A percentile compares a stretch with the other conserved stretches of the same genome.
Evolutionary conservation across 2,113 vertebrate species (phyloP).

Genomic region (Gymnorhina tibicen): DNA sequence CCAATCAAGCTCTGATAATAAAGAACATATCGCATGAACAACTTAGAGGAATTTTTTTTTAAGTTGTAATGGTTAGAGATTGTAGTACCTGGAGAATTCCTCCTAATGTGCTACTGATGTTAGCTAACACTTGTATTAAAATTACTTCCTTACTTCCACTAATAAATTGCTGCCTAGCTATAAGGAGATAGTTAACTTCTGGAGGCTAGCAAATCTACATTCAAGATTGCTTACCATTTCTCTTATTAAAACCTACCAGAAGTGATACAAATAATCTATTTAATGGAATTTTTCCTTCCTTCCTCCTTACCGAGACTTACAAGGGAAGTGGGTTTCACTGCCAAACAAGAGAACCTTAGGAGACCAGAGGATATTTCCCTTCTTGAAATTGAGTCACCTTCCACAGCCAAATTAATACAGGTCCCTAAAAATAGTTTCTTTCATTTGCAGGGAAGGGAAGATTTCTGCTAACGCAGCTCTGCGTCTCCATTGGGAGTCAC

Average conservation of each 20-base stretch:
- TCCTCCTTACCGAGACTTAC: accelerated
- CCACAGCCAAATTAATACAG: background rate
- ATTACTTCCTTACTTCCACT: background rate
- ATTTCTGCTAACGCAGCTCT: background rate
- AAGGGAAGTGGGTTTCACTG: background rate
- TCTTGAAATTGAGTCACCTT: background rate
- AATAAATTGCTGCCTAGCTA: background rate
- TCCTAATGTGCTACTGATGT: background rate
- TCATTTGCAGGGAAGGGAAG: background rate
- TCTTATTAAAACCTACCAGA: background rate
- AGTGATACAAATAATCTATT: background rate
- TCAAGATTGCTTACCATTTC: background rate
- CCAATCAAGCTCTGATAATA: background rate
- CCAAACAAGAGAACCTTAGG: no score
- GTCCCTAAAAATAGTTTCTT: background rate
- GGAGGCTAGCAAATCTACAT: background rate
- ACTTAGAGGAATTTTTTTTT: background rate
- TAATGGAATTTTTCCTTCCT: background rate
- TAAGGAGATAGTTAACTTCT: background rate
- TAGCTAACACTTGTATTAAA: background rate
- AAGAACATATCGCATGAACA: background rate
- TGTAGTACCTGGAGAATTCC: background rate
- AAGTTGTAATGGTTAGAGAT: background rate
- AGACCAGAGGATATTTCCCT: background rate
- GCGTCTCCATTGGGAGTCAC: background rate